Percentiles rank a stretch among this genome's conserved stretches.
Conservation (phyloP, 1,140 invertebrate species). For the Antheraea mylitta region DNA sequence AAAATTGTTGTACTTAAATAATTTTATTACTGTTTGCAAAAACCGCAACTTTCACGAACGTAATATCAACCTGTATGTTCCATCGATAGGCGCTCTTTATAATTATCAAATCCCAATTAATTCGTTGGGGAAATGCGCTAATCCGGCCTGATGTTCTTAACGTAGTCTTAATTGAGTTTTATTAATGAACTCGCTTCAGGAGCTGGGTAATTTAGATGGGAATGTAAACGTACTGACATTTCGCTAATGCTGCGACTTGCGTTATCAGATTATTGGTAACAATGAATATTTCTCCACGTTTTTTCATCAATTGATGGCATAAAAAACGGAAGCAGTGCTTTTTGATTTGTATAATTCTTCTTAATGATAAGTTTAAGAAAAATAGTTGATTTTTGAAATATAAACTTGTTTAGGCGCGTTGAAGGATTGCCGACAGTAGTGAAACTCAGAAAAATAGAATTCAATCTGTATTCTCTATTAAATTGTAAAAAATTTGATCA, state of each 20-base stretch:
- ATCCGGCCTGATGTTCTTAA: conserved; percentile 61
- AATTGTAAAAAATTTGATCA: too few relatives aligned
- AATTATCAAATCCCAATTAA: conserved; percentile 64
- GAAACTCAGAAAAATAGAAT: too few relatives aligned
- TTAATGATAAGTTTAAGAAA: too few relatives aligned
- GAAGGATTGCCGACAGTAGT: too few relatives aligned
- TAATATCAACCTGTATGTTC: conserved; percentile 9
- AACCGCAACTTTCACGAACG: neutral
- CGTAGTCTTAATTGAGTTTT: conserved; percentile 65
- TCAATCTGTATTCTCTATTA: too few relatives aligned
- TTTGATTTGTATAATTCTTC: too few relatives aligned
- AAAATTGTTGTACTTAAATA: neutral
- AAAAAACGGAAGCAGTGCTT: too few relatives aligned
- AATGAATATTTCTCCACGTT: too few relatives aligned
- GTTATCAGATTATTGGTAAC: too few relatives aligned
- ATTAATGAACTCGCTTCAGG: conserved; percentile 54
- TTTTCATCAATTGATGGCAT: too few relatives aligned
- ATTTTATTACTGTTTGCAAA: neutral
- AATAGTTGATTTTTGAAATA: too few relatives aligned
- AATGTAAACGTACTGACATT: neutral
- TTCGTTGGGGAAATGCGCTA: conserved; percentile 61
- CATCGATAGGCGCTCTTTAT: conserved; percentile 35
- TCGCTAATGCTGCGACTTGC: neutral
- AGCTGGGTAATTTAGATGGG: neutral
- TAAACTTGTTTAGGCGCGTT: too few relatives aligned